A percentile compares a stretch with the other conserved stretches of the same genome.
Evolutionary conservation across 2,113 vertebrate species (phyloP).

Genomic region (Otolemur garnettii): DNA sequence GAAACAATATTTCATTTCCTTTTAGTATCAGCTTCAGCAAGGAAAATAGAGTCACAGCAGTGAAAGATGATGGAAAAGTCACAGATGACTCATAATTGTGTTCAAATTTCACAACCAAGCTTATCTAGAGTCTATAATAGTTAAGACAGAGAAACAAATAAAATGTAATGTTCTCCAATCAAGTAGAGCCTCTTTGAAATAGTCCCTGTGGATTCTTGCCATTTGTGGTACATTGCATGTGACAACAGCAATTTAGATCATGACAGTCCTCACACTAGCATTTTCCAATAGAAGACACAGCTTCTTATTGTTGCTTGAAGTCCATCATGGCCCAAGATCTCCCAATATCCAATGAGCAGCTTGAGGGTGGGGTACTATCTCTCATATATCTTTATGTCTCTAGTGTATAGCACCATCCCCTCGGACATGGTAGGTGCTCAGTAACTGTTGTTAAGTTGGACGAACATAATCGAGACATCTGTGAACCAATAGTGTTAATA

Average conservation of each 20-base stretch:
- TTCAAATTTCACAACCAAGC: background rate
- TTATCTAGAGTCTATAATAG: background rate
- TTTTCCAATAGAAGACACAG: background rate
- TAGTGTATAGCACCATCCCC: background rate
- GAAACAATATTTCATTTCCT: constrained; percentile 2
- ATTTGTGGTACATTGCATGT: background rate
- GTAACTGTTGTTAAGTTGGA: background rate
- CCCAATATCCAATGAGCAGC: background rate
- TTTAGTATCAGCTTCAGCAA: background rate
- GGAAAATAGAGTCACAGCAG: background rate
- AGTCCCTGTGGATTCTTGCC: background rate
- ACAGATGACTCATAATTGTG: background rate
- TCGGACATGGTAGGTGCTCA: background rate
- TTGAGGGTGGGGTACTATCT: background rate
- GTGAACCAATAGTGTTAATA: background rate
- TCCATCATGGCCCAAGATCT: background rate
- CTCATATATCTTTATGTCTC: background rate
- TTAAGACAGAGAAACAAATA: background rate
- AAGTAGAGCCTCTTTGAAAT: background rate
- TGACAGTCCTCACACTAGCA: background rate
- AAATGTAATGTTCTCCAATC: background rate
- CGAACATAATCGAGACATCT: background rate
- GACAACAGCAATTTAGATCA: background rate
- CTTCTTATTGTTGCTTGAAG: background rate
- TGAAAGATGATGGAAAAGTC: background rate